These are phyloP conservation scores for Tholera decimalis DNA, from an alignment of 2,888 invertebrate genomes.

Conservation along the genomic window DNA sequence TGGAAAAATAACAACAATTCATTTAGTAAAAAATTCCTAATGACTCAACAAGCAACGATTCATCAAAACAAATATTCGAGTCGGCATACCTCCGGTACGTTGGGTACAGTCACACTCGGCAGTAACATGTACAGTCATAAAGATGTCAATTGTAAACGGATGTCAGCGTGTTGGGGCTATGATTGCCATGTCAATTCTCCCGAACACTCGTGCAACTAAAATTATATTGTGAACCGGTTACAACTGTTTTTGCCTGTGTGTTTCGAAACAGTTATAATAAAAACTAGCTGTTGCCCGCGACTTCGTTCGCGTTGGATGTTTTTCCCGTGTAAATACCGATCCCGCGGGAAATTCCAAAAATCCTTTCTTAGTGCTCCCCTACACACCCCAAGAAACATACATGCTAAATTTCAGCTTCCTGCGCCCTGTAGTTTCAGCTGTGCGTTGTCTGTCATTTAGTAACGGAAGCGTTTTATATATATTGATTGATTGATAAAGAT, in stretches of 20 bases:
- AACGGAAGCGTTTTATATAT: too few species aligned
- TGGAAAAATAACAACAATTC: too few species aligned
- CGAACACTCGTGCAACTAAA: slow-evolving; percentile 54
- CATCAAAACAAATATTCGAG: slow-evolving; percentile 25
- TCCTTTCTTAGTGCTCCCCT: too few species aligned
- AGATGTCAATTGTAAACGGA: slow-evolving; percentile 85
- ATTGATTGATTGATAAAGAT: too few species aligned
- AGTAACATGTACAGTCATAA: slow-evolving; percentile 75
- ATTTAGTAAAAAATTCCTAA: background rate
- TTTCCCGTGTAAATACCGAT: too few species aligned
- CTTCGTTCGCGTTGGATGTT: too few species aligned
- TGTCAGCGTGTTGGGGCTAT: slow-evolving; percentile 70
- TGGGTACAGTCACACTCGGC: slow-evolving; percentile 56
- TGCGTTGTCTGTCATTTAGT: too few species aligned
- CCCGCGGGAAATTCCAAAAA: too few species aligned
- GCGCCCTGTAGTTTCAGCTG: too few species aligned
- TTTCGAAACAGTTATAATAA: slow-evolving; percentile 24
- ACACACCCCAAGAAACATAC: too few species aligned
- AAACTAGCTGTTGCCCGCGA: too few species aligned
- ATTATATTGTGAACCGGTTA: slow-evolving; percentile 45
- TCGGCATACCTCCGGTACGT: slow-evolving; percentile 22
- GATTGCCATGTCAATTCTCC: slow-evolving; percentile 64
- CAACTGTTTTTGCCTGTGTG: slow-evolving; percentile 34
- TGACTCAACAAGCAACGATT: slow-evolving; percentile 24
- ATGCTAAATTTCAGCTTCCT: too few species aligned